phyloP scores from a whole-genome alignment of 2,888 invertebrate species.

The Linnaemya tessellans region DNA sequence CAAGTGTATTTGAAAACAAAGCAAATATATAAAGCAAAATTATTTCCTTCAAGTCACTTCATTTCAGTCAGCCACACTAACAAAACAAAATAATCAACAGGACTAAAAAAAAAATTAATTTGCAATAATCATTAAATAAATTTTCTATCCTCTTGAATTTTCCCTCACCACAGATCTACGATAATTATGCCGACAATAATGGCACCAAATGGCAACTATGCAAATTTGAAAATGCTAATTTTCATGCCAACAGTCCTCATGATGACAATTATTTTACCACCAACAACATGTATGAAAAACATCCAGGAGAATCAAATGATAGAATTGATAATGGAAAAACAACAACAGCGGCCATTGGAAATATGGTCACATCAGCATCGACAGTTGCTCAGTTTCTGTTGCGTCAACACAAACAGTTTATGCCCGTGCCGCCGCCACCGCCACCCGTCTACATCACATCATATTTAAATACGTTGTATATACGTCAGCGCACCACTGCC shows the following conservation, averaged over 20 bases:
- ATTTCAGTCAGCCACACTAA: background rate
- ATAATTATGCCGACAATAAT: slow-evolving; percentile 89
- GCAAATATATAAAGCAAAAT: too few relatives aligned
- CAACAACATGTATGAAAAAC: slow-evolving; percentile 30
- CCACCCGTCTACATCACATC: slow-evolving; percentile 87
- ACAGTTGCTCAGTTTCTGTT: slow-evolving; percentile 61
- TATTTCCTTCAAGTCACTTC: too few relatives aligned
- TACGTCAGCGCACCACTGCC: slow-evolving; percentile 84
- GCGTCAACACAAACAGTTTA: slow-evolving; percentile 75
- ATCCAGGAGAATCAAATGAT: slow-evolving; percentile 28
- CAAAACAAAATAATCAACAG: background rate
- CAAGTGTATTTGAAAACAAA: too few relatives aligned
- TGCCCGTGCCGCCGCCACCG: slow-evolving; percentile 69
- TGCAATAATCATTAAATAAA: background rate
- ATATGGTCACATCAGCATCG: slow-evolving; percentile 50
- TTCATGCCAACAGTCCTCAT: slow-evolving; percentile 58
- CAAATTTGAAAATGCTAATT: slow-evolving; percentile 77
- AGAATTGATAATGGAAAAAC: slow-evolving; percentile 34
- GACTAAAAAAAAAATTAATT: background rate
- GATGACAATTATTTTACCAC: slow-evolving; percentile 55
- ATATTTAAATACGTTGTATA: slow-evolving; percentile 87
- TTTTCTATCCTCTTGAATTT: background rate
- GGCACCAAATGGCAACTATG: slow-evolving; percentile 89
- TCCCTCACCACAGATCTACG: slow-evolving; percentile 84
- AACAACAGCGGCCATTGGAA: slow-evolving; percentile 20